These are phyloP conservation scores for Babylonia areolata DNA, from an alignment of 1,140 invertebrate genomes.

Conservation along the genomic window DNA sequence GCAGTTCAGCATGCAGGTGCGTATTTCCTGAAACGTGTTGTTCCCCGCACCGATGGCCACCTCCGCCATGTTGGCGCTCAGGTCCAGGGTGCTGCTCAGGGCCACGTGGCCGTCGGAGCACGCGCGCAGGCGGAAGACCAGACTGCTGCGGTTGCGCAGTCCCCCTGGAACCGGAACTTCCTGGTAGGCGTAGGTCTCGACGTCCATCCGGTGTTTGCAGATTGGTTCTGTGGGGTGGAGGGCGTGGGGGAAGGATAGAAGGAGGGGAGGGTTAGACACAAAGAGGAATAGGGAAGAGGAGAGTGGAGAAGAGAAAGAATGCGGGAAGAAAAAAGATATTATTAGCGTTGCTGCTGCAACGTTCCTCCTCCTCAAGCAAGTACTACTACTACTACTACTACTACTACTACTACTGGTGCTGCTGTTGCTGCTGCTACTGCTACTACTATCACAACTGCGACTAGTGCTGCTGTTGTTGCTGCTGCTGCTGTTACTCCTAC, in stretches of 20 bases:
- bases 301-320: too few species aligned
- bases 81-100: constrained; percentile 8
- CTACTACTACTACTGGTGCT: too few species aligned
- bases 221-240: not conserved
- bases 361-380: too few species aligned
- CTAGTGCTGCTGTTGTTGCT: too few species aligned
- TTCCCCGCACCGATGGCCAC: constrained; percentile 6
- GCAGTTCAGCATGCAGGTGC: not conserved
- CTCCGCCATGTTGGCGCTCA: constrained; percentile 3
- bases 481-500: too few species aligned
- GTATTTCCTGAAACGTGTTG: not conserved
- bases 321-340: not conserved
- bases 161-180: constrained; percentile 4
- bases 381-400: too few species aligned
- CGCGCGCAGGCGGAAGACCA: constrained; percentile 20
- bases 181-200: not conserved
- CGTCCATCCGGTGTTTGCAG: not conserved
- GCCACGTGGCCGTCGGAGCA: constrained; percentile 18
- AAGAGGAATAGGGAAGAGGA: too few species aligned
- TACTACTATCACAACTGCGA: too few species aligned
- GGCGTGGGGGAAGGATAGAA: too few species aligned
- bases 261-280: too few species aligned
- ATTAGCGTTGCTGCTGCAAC: not conserved
- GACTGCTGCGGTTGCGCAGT: not conserved
- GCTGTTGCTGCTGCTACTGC: too few species aligned